Evolutionary conservation across 2,113 vertebrate genomes (phyloP), one percentile per base, ranked within the genome.

Genomic region (Salminus brasiliensis): DNA sequence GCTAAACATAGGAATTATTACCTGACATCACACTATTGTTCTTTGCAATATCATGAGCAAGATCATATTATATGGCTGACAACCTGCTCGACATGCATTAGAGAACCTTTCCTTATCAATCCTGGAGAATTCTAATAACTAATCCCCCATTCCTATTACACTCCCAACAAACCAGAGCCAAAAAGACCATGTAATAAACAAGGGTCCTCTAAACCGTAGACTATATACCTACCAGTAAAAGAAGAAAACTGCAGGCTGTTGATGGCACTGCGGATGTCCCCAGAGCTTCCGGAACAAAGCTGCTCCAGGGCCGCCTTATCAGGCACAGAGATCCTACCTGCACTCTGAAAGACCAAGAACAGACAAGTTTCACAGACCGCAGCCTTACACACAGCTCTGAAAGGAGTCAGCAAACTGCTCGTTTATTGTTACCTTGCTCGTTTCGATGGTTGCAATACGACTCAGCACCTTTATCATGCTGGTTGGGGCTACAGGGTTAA

Each of bases 251-350:
- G 98, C 71, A 99, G 94, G 78, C 93, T 97, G 82, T 98, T 98
- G 92, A 99, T 93, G 85, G 97, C 97, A 87, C 95, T 97, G 83
- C 97, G 95, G 76, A 99, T 94, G 83, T 99, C 98, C 81, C 98
- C 98, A 6, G 95, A 95, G 87, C 96, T 95, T 81, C 96, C 96
- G 75, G 88, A 93, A 87, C 96, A 97, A 34, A 99, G 90, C 18
- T 89, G 27, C 67, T 98, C 96, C 84, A 99, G 83, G 32, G 88
- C 82, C 21, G 86, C 63, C 83, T 91, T 95, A 39, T 96, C 94
- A 72, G 94, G 89, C 10, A 90, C 3, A 1, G 5, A 80, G 78
- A 80, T 84, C 85, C 90, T 95, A 30, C 94, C 91, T 71, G 91
- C 88, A 70, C 87, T 95, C 97, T 99, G 82, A 27, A 27, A 76